Base-by-base conservation (phyloP, 2,797 vertebrate species). In the Leucoraja ocellata region DNA sequence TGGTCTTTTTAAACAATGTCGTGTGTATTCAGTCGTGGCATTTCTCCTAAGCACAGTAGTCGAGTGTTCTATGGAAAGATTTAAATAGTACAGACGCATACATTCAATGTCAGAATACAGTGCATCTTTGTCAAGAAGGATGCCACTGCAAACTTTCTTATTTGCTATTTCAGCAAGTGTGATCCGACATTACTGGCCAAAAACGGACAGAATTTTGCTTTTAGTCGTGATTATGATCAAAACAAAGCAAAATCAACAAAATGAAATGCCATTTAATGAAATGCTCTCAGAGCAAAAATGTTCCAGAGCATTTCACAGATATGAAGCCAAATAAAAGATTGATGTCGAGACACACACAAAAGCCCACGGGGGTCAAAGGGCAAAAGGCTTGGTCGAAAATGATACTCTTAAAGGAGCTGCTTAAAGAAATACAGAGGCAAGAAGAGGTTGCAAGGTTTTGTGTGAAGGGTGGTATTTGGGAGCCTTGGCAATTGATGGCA, bases 21-120 rank as follows among this genome's bases (percentile, higher is more conserved):
- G 58, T 28, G n/a, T 86, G n/a, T 32, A n/a, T 65, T 86, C 58
- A 86, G 16, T 28, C 16, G n/a, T 65, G 39, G 46, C 32, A 39
- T 39, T 83, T 71, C 32, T 73, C 46, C 28, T 36, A 23, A 71
- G 23, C 21, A 91, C 32, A 91, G 63, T 23, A 71, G 32, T 36
- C 63, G 39, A 68, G 88, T 46, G 23, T 73, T 91, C 36, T 25
- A 10, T 91, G 18, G 32, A 7, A 36, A 74, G n/a, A 71, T 46
- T 32, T 54, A 73, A 90, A 28, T 91, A 73, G 21, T 36, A 73
- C 88, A 74, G 88, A 32, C 39, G 4, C 88, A 91, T 46, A 71
- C 23, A 91, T 21, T 73, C 65, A 91, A 28, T 73, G 21, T 74
- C 88, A 91, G 63, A 91, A 74, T 21, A 91, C 65, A 68, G 86